Percentiles rank a stretch among this genome's conserved stretches.
These are phyloP conservation scores for Catostylus mosaicus DNA, from an alignment of 30 jellyfish, hydroid and myxozoan genomes.

Conservation along the genomic window DNA sequence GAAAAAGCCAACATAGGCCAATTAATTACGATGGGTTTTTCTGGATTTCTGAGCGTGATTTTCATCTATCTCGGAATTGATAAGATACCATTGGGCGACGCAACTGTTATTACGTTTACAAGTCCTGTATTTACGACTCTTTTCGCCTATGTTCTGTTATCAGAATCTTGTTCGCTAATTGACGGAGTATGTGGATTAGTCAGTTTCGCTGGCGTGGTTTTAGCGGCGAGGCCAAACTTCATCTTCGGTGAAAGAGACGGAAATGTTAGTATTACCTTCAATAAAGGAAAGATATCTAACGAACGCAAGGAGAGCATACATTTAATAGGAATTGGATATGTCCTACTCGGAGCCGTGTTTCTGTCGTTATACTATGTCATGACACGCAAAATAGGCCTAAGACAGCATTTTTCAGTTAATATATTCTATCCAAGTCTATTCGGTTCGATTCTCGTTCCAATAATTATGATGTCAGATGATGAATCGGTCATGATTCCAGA, in stretches of 20 bases:
- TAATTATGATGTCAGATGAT: conserved; percentile 53
- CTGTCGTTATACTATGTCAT: conserved; percentile 78
- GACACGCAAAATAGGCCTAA: conserved; percentile 59
- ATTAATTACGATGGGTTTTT: conserved; percentile 60
- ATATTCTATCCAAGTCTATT: conserved; percentile 79
- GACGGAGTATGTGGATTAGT: conserved; percentile 71
- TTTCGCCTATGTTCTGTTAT: conserved; percentile 57
- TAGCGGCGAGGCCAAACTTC: conserved; percentile 76
- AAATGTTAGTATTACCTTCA: conserved; percentile 18
- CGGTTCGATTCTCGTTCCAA: conserved; percentile 64
- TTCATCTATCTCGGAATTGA: conserved; percentile 76
- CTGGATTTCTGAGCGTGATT: conserved; percentile 72
- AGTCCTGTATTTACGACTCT: conserved; percentile 81
- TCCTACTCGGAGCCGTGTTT: conserved; percentile 73
- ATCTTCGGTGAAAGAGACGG: conserved; percentile 67
- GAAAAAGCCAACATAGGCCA: conserved; percentile 25
- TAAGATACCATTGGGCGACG: conserved; percentile 79
- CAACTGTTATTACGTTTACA: conserved; percentile 75
- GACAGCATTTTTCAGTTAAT: conserved; percentile 35
- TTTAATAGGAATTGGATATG: conserved; percentile 66
- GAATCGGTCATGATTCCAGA: conserved; percentile 49
- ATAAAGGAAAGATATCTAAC: conserved; percentile 21
- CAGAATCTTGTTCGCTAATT: conserved; percentile 59
- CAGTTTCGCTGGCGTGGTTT: conserved; percentile 73
- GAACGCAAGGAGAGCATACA: conserved; percentile 35